phyloP scores from a whole-genome alignment of 2,888 invertebrate species.

The Ischnura elegans region DNA sequence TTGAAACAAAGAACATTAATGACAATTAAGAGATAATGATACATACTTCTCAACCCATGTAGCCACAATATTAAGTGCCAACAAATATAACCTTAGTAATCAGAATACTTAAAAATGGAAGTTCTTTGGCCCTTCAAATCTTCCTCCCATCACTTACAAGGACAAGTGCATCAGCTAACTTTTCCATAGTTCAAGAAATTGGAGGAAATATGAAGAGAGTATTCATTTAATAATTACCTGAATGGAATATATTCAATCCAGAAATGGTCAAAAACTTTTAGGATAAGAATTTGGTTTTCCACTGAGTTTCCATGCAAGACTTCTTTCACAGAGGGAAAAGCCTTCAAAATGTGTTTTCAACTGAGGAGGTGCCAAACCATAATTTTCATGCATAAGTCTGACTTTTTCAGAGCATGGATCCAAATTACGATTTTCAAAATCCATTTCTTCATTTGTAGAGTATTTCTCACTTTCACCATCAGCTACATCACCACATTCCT shows the following conservation, averaged over 20 bases:
- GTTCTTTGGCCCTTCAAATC: too few relatives aligned
- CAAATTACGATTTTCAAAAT: background rate
- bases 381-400: background rate
- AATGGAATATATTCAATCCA: background rate
- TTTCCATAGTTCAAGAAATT: too few relatives aligned
- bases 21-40: too few relatives aligned
- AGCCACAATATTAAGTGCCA: too few relatives aligned
- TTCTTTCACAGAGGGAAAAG: background rate
- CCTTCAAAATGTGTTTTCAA: conserved; percentile 7
- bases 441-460: background rate
- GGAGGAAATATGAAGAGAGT: too few relatives aligned
- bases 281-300: background rate
- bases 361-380: conserved; percentile 1
- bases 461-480: background rate
- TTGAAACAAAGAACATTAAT: too few relatives aligned
- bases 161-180: too few relatives aligned
- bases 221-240: background rate
- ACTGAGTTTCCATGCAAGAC: conserved; percentile 6
- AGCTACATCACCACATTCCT: background rate
- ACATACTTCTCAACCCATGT: too few relatives aligned
- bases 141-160: too few relatives aligned
- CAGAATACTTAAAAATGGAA: too few relatives aligned
- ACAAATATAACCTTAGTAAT: too few relatives aligned
- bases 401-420: background rate
- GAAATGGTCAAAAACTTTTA: background rate